Base-by-base conservation (phyloP, 1,140 invertebrate genomes). In the Drosophila prosaltans region DNA sequence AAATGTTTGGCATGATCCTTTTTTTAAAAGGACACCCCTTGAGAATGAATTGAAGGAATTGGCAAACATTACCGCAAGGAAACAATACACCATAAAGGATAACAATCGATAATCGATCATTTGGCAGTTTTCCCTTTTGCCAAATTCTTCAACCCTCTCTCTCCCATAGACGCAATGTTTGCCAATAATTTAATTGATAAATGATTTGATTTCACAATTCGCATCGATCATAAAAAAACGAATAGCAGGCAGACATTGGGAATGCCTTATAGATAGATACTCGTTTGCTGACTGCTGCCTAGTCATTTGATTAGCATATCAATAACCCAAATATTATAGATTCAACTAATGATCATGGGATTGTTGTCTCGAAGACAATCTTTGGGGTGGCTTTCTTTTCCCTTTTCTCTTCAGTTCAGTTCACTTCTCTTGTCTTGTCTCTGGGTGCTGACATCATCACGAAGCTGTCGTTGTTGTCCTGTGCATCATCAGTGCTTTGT, bases 131-230 rank as follows among this genome's bases (percentile, higher is more conserved):
- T 26, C 45, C 32, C 16, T 16, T 6, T 36, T 36, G 32, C 32
- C 32, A 54, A 51, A 54, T 54, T 54, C 21, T 21, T 24, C 16
- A 59, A 40, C 57, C 57, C 57, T 59, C 32, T 21, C n/a, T 36
- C 55, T 9, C 21, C 59, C 69, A 43, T 64, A 36, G 40, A 80
- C 83, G 59, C 89, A 91, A 91, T 91, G 89, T 91, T 91, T 91
- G 89, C 89, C 89, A 91, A 91, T 91, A 91, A 85, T 91, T 82
- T 91, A 91, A 91, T 91, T 91, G 89, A 91, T 91, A 91, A 91
- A 91, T 91, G 89, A 91, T 91, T 91, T 90, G 79, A 91, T 89
- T 81, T 89, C 70, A 65, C 43, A 60, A 73, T 81, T 78, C 43
- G 65, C 82, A 88, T 88, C 83, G 73, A 88, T 89, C 83, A 86